These are phyloP conservation scores for Bos taurus DNA, from an alignment of 2,113 vertebrate species.

Conservation along the genomic window ARS-UCD2.0 NC_037351.1:21022001-21022500, in stretches of 20 bases:
- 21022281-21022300: background rate
- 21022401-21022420: background rate
- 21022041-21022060: background rate
- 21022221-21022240: background rate
- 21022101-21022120: background rate
- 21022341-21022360: background rate
- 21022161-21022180: background rate
- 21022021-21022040: background rate
- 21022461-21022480: background rate
- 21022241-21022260: background rate
- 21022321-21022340: background rate
- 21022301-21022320: background rate
- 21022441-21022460: background rate
- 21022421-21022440: background rate
- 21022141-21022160: background rate
- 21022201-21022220: background rate
- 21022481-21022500: background rate
- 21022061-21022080: background rate
- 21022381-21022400: background rate
- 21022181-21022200: background rate
- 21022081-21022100: background rate
- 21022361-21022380: background rate
- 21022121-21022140: background rate
- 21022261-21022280: background rate
- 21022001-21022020: background rate